Evolutionary conservation across 2,888 invertebrate genomes (phyloP).

Genomic region (Hybos culiciformis): DNA sequence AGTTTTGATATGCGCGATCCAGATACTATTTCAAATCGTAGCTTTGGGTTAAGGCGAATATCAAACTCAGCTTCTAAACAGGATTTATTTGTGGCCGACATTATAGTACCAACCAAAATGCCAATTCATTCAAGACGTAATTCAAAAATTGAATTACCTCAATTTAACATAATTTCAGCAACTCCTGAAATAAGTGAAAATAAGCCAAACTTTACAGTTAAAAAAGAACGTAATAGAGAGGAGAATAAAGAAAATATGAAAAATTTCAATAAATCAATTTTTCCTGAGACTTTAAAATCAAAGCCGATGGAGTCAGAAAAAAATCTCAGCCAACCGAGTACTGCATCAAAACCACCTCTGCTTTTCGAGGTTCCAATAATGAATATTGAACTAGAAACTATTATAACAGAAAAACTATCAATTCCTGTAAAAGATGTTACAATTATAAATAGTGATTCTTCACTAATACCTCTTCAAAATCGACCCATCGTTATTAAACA

Average conservation of each 20-base stretch:
- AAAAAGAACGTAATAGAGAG: slow-evolving; percentile 8
- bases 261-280: too few species aligned
- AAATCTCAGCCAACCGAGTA: too few species aligned
- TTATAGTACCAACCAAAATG: slow-evolving; percentile 24
- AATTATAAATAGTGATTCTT: too few species aligned
- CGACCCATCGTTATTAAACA: too few species aligned
- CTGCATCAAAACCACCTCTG: too few species aligned
- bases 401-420: neutral
- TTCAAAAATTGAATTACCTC: slow-evolving; percentile 14
- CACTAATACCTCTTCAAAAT: too few species aligned
- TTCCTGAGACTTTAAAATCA: too few species aligned
- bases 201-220: slow-evolving; percentile 18
- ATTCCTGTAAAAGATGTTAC: too few species aligned
- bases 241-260: too few species aligned
- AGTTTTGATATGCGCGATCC: slow-evolving; percentile 21
- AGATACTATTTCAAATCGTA: slow-evolving; percentile 29
- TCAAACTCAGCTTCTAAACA: slow-evolving; percentile 30
- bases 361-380: neutral
- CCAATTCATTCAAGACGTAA: slow-evolving; percentile 12
- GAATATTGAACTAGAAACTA: neutral
- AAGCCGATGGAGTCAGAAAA: too few species aligned
- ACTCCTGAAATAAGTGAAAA: slow-evolving; percentile 20
- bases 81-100: slow-evolving; percentile 32
- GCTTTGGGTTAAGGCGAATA: slow-evolving; percentile 30
- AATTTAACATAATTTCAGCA: slow-evolving; percentile 26